Percentiles rank a stretch among this genome's conserved stretches.
These are phyloP conservation scores for Gymnogyps californianus DNA, from an alignment of 2,113 vertebrate genomes.

Conservation along the genomic window DNA sequence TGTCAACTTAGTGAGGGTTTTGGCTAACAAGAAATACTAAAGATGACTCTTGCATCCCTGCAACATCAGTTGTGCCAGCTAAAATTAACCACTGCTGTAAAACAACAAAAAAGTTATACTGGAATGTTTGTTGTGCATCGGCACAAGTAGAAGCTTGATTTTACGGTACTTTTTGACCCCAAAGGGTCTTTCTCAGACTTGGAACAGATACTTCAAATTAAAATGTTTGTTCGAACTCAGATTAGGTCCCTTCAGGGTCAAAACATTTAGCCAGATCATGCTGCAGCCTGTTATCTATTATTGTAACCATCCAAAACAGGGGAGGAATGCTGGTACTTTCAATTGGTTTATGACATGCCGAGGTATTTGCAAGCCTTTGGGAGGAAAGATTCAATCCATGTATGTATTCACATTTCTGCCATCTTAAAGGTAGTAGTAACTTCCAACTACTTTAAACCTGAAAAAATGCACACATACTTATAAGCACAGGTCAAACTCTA, in stretches of 20 bases:
- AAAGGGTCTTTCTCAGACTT: constrained; percentile 6
- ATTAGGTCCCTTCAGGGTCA: constrained; percentile 13
- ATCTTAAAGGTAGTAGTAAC: neutral
- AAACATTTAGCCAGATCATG: constrained; percentile 12
- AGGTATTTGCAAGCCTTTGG: neutral
- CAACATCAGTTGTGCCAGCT: neutral
- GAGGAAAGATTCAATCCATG: neutral
- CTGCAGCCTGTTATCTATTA: constrained; percentile 42
- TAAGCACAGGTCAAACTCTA: neutral
- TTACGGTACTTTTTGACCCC: constrained; percentile 3
- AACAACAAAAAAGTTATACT: neutral
- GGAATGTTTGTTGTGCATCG: neutral
- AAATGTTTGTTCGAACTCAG: constrained; percentile 10
- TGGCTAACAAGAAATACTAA: neutral
- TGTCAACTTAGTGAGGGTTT: neutral
- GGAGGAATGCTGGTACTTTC: neutral
- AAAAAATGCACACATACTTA: neutral
- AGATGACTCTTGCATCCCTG: neutral
- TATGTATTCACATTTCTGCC: neutral
- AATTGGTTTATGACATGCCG: neutral
- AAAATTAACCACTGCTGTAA: neutral
- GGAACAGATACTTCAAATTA: constrained; percentile 24
- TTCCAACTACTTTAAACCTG: neutral
- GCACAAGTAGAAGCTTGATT: constrained; percentile 26
- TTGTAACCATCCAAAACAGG: constrained; percentile 12